Conservation (phyloP, 2,113 vertebrate genomes). For the Gallinago jamesoni region DNA sequence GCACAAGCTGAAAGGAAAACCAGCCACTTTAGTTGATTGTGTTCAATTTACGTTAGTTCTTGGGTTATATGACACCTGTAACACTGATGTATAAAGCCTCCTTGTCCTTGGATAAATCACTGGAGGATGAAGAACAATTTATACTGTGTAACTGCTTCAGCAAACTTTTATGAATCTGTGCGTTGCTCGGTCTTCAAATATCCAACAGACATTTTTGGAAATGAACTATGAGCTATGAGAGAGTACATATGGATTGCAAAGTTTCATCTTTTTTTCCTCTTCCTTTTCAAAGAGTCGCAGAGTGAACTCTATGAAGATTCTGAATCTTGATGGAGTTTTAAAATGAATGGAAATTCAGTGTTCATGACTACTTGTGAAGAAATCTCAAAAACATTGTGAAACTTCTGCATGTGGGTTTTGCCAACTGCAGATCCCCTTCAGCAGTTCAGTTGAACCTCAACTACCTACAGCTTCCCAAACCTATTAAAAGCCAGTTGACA, state of each 20-base stretch:
- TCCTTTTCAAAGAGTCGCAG: not conserved
- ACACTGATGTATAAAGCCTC: not conserved
- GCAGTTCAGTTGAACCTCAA: not conserved
- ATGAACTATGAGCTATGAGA: not conserved
- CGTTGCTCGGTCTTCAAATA: not conserved
- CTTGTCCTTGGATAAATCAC: not conserved
- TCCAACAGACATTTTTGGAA: not conserved
- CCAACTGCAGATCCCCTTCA: not conserved
- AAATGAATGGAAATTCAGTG: not conserved
- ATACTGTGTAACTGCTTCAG: not conserved
- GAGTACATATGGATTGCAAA: not conserved
- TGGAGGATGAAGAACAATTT: not conserved
- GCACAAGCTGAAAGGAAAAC: not conserved
- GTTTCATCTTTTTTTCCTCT: not conserved
- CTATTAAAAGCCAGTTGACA: no score
- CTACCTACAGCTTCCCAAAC: not conserved
- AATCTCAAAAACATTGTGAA: not conserved
- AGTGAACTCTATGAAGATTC: not conserved
- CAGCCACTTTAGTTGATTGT: not conserved
- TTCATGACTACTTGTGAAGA: not conserved
- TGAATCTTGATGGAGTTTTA: not conserved
- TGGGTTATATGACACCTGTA: not conserved
- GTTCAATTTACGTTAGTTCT: not conserved
- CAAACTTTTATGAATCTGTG: not conserved
- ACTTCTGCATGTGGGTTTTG: not conserved